phyloP scores from a whole-genome alignment of 2,888 invertebrate genomes.

The Microplitis manilae region DNA sequence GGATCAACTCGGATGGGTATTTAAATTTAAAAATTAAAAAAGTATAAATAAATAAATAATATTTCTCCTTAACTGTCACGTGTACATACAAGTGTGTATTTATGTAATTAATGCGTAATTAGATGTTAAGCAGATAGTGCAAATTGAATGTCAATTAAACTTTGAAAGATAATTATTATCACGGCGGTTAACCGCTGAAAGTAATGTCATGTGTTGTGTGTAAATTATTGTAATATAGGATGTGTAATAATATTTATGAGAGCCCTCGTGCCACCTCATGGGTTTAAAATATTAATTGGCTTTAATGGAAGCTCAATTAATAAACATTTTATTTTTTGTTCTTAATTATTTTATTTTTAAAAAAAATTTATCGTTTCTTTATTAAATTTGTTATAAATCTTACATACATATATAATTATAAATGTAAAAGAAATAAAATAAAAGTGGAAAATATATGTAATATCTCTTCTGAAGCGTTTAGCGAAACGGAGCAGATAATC shows the following conservation, averaged over 20 bases:
- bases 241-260: conserved; percentile 66
- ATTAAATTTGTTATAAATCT: conserved; percentile 2
- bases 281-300: not conserved
- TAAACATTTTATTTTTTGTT: conserved; percentile 9
- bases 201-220: conserved; percentile 46
- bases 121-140: not conserved
- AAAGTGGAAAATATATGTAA: conserved; percentile 24
- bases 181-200: not conserved
- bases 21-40: not conserved
- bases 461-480: conserved; percentile 16
- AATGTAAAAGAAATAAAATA: conserved; percentile 24
- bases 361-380: conserved; percentile 14
- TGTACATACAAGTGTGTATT: conserved; percentile 69
- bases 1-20: conserved; percentile 5
- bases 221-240: conserved; percentile 69
- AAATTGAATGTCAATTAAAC: no score
- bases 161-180: not conserved
- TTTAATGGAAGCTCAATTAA: not conserved
- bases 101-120: conserved; percentile 64
- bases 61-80: conserved; percentile 52
- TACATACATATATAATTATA: conserved; percentile 20
- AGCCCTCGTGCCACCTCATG: not conserved
- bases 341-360: not conserved
- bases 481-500: conserved; percentile 24
- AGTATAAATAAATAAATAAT: conserved; percentile 34